Conservation (phyloP, 2,113 vertebrate genomes). For the Mus musculus region DNA sequence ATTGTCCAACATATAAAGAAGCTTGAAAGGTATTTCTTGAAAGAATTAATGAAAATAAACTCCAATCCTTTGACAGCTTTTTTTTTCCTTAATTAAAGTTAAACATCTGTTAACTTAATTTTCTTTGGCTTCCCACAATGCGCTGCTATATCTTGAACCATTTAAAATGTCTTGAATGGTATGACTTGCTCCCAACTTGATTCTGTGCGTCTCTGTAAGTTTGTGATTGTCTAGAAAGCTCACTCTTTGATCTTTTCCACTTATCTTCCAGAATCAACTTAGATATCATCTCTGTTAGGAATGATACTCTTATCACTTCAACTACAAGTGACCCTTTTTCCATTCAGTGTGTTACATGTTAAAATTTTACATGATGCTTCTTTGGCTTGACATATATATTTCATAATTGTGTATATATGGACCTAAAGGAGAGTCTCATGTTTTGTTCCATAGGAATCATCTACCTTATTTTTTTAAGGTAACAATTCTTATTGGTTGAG, state of each 20-base stretch:
- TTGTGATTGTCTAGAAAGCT: background rate
- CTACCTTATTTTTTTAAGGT: background rate
- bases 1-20: background rate
- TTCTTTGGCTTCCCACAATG: background rate
- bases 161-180: background rate
- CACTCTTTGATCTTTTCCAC: background rate
- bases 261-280: conserved; percentile 16
- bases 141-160: background rate
- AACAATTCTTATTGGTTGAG: background rate
- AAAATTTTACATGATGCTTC: background rate
- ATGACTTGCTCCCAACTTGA: background rate
- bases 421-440: background rate
- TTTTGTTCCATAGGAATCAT: background rate
- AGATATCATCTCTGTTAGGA: conserved; percentile 25
- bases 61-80: background rate
- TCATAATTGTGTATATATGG: background rate
- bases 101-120: conserved; percentile 26
- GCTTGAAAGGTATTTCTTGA: background rate
- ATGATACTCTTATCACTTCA: background rate
- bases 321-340: conserved; percentile 26
- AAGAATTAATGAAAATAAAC: conserved; percentile 2
- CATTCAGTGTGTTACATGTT: background rate
- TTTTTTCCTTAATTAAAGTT: background rate
- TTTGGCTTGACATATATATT: background rate
- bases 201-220: background rate